phyloP scores from a whole-genome alignment of 2,888 invertebrate genomes.

The Scaptomyza caliginosa region DNA sequence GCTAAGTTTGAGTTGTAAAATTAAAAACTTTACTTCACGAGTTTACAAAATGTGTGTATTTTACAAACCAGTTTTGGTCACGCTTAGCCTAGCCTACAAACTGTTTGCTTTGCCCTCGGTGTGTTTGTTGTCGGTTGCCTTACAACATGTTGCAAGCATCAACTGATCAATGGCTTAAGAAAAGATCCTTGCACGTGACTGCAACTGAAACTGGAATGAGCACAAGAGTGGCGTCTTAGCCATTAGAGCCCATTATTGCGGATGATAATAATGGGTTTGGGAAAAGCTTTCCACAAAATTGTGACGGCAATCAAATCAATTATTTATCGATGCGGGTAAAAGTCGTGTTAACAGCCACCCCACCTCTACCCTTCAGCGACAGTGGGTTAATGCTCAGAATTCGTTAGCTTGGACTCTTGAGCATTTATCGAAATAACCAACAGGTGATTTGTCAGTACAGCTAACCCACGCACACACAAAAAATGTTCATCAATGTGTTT shows the following conservation, averaged over 20 bases:
- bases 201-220: slow-evolving; percentile 14
- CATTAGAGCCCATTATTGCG: slow-evolving; percentile 51
- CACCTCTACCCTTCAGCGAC: background rate
- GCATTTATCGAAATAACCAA: slow-evolving; percentile 43
- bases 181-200: slow-evolving; percentile 48
- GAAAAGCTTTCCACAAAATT: slow-evolving; percentile 64
- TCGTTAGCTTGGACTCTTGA: slow-evolving; percentile 19
- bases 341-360: slow-evolving; percentile 65
- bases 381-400: slow-evolving; percentile 52
- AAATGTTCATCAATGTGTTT: slow-evolving; percentile 62
- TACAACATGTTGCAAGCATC: slow-evolving; percentile 52
- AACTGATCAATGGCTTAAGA: slow-evolving; percentile 12
- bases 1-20: no score
- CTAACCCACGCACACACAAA: slow-evolving; percentile 12
- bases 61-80: background rate
- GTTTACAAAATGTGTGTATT: no score
- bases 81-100: background rate
- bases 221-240: slow-evolving; percentile 16
- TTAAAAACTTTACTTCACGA: background rate
- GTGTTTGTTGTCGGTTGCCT: slow-evolving; percentile 2
- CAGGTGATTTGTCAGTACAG: slow-evolving; percentile 53
- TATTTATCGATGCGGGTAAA: slow-evolving; percentile 62
- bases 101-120: slow-evolving; percentile 17
- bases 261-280: slow-evolving; percentile 51
- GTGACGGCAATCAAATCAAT: slow-evolving; percentile 74